Evolutionary conservation across 1,140 invertebrate genomes (phyloP).

Genomic region (Ceratosolen fusciceps): DNA sequence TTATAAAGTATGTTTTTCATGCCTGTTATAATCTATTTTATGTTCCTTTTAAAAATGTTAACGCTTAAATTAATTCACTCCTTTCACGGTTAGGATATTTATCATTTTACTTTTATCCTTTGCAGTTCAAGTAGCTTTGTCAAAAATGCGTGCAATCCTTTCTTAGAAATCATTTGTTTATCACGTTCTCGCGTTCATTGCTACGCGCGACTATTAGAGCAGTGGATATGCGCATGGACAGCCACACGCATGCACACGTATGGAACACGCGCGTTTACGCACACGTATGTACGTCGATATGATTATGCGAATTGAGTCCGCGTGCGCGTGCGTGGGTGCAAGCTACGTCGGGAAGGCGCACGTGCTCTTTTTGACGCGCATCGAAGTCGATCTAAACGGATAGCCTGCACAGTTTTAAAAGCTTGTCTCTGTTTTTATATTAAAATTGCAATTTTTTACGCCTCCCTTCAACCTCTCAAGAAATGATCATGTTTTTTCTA

Average conservation of each 20-base stretch:
- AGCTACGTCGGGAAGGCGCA: neutral
- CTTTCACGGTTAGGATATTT: no score
- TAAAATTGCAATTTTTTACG: neutral
- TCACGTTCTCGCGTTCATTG: slow-evolving; percentile 37
- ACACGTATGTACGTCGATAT: neutral
- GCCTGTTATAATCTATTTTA: no score
- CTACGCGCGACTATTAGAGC: neutral
- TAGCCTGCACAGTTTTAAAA: slow-evolving; percentile 23
- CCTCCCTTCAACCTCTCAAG: no score
- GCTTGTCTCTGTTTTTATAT: slow-evolving; percentile 7
- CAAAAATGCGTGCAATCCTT: slow-evolving; percentile 66
- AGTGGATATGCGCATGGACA: neutral
- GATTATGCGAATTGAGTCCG: no score
- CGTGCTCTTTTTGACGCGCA: slow-evolving; percentile 22
- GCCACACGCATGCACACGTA: neutral
- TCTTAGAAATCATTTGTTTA: slow-evolving; percentile 63
- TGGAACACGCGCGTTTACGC: neutral
- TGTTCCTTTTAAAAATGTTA: no score
- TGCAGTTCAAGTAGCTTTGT: slow-evolving; percentile 68
- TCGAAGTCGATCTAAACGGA: slow-evolving; percentile 19
- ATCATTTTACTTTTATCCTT: no score
- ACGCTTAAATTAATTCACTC: no score
- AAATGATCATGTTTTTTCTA: neutral
- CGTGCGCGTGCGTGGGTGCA: neutral
- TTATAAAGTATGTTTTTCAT: no score